A percentile compares a stretch with the other conserved stretches of the same genome.
phyloP scores from a whole-genome alignment of 2,113 vertebrate species.

The Taxidea taxus region DNA sequence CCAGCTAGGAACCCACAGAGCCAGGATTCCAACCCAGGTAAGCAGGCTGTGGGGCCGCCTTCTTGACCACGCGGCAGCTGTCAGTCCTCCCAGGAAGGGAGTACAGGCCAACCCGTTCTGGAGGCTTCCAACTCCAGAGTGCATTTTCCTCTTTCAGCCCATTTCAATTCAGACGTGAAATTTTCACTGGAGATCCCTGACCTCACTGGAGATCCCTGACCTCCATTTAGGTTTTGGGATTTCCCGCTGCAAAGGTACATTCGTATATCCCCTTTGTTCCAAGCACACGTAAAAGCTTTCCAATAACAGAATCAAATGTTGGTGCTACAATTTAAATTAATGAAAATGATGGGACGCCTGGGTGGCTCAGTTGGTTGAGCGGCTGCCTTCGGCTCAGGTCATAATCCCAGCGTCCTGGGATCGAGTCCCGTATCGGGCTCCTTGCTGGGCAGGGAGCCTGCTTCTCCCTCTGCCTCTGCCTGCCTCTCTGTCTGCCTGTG shows the following conservation, averaged over 20 bases:
- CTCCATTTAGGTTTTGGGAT: background rate
- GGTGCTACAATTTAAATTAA: background rate
- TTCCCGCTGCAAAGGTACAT: background rate
- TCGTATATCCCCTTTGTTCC: too few species aligned
- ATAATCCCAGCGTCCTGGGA: background rate
- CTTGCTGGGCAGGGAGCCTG: too few species aligned
- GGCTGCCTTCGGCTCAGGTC: background rate
- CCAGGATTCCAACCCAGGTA: background rate
- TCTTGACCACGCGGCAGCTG: background rate
- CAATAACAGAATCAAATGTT: background rate
- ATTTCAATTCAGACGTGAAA: background rate
- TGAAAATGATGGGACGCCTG: background rate
- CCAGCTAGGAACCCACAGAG: background rate
- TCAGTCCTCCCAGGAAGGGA: background rate
- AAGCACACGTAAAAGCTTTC: background rate
- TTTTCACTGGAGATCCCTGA: background rate
- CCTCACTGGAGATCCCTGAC: too few species aligned
- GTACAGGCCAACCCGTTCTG: background rate
- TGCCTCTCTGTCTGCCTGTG: too few species aligned
- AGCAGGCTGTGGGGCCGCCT: background rate
- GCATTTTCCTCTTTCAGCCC: background rate
- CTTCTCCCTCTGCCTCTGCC: too few species aligned
- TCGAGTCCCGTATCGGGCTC: too few species aligned
- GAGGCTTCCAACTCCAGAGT: background rate
- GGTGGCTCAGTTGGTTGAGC: background rate